Conservation (phyloP, 2,113 vertebrate species). For the Oxyura jamaicensis region DNA sequence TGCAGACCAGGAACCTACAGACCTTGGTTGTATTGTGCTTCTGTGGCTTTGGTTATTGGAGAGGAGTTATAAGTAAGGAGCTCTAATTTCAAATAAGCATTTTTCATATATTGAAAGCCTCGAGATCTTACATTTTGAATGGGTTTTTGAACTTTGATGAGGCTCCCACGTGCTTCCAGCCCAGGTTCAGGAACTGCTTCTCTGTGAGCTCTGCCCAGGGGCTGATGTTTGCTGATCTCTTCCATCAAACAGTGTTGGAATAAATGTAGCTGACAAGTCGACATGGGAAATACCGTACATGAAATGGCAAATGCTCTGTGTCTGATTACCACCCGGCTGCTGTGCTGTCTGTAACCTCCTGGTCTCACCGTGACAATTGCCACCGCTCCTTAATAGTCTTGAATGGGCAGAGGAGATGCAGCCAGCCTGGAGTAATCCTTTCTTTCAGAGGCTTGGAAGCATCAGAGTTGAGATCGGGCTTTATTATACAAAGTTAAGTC, state of each 20-base stretch:
- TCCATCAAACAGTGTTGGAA: neutral
- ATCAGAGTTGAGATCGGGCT: neutral
- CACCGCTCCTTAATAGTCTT: neutral
- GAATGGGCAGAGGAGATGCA: neutral
- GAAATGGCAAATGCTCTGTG: neutral
- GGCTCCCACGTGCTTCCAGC: neutral
- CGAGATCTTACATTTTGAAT: neutral
- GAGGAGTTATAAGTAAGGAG: neutral
- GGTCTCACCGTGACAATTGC: neutral
- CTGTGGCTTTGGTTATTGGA: neutral
- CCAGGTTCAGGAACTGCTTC: neutral
- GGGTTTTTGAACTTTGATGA: neutral
- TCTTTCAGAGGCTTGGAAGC: neutral
- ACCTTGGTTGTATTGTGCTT: neutral
- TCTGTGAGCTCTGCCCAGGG: neutral
- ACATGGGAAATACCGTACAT: fast-evolving
- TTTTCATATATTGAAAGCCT: neutral
- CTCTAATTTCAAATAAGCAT: neutral
- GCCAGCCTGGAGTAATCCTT: neutral
- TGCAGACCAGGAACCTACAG: neutral
- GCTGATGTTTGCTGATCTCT: neutral
- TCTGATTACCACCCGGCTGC: neutral
- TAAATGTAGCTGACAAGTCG: neutral
- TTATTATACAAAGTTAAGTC: neutral
- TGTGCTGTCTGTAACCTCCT: neutral